Base-by-base conservation (phyloP, 2,888 invertebrate species). In the Empis stercorea region DNA sequence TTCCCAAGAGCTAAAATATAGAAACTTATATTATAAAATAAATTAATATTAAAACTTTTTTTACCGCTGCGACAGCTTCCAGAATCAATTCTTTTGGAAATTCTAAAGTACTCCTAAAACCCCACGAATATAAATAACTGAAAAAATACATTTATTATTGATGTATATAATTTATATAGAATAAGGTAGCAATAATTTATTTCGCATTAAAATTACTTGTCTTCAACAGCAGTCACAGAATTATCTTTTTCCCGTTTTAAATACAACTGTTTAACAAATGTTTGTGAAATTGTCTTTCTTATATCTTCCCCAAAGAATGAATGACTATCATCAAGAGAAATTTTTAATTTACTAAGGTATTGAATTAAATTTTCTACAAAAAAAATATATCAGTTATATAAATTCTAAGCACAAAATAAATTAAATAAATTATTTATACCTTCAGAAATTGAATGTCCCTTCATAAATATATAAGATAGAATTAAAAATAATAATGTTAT, bases 381-480 rank as follows among this genome's bases (percentile, higher is more conserved):
- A n/a, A n/a, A n/a, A n/a, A n/a, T n/a, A n/a, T n/a, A n/a, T 10
- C n/a, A 20, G 2, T 17, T 4, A 16, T n/a, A n/a, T n/a, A 13
- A 32, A 30, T 42, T 17, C 17, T 37, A 27, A 27, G 7, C 5
- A 7, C 23, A 4, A 27, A 2, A 4, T 27, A 27, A 27, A 9
- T 20, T 20, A 20, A n/a, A n/a, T n/a, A 7, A 27, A 2, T 27
- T 27, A 27, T 7, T 6, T 27, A 6, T 9, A 61, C 61, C 55
- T 56, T 59, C 60, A 42, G 47, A 47, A n/a, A 56, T 46, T 36
- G 57, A 45, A 36, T 52, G 50, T 6, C 57, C 59, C 17, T 55
- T 54, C 61, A 61, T 59, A 43, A 57, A 58, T 15, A 61, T 56
- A 43, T 59, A 59, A 1, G 61, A 59, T 4, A 61, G 52, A 40